Evolutionary conservation across 2,113 vertebrate genomes (phyloP).

Genomic region (Aix galericulata): DNA sequence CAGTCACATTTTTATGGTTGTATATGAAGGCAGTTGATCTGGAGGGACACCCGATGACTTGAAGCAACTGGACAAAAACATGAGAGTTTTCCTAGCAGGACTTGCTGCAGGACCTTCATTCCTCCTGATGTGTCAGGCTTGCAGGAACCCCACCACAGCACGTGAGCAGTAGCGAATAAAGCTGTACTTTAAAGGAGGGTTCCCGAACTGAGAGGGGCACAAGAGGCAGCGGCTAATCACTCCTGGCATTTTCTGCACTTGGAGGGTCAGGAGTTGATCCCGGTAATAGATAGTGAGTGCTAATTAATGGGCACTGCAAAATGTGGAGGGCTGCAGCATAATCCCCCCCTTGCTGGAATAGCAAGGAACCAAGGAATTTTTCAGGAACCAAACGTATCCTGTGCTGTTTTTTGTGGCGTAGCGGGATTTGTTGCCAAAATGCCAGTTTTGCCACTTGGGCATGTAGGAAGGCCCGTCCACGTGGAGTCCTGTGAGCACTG

Average conservation of each 20-base stretch:
- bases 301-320: background rate
- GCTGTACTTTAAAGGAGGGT: background rate
- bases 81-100: background rate
- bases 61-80: background rate
- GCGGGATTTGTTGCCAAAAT: background rate
- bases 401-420: accelerated
- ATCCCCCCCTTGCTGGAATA: background rate
- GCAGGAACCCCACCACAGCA: background rate
- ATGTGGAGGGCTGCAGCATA: background rate
- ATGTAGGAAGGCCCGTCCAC: background rate
- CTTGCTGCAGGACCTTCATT: background rate
- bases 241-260: background rate
- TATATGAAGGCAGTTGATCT: background rate
- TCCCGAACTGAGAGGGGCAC: background rate
- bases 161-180: background rate
- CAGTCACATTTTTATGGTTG: background rate
- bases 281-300: background rate
- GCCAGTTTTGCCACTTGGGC: background rate
- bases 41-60: background rate
- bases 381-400: background rate
- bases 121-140: background rate
- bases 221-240: accelerated
- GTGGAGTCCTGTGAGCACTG: background rate
- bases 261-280: background rate
- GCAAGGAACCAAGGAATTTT: too few species aligned